Conservation (phyloP, 2,888 invertebrate species). For the Hirtodrosophila cameraria region DNA sequence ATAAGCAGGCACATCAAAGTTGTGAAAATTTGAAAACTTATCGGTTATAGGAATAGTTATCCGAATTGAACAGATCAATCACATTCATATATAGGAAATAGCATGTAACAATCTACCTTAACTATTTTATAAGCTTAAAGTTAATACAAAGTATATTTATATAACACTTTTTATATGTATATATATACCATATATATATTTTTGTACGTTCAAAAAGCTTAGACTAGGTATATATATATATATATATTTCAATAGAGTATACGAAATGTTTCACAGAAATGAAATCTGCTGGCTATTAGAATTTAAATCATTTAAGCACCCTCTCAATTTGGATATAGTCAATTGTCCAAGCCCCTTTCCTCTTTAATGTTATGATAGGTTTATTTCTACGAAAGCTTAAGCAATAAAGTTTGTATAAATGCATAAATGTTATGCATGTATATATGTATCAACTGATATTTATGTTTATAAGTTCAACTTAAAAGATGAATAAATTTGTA, state of each 20-base stretch:
- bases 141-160: slow-evolving; percentile 30
- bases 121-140: slow-evolving; percentile 13
- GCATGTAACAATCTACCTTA: slow-evolving; percentile 19
- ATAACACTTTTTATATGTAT: slow-evolving; percentile 11
- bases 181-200: slow-evolving; percentile 47
- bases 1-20: not conserved
- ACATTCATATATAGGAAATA: slow-evolving; percentile 24
- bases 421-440: not conserved
- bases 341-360: slow-evolving; percentile 27
- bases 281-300: slow-evolving; percentile 67
- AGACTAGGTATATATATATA: slow-evolving; percentile 8
- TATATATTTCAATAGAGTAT: slow-evolving; percentile 56
- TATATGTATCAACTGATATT: no score
- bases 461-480: no score
- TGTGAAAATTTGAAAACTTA: slow-evolving; percentile 13
- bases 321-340: slow-evolving; percentile 37
- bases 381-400: slow-evolving; percentile 8
- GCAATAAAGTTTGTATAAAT: slow-evolving; percentile 33
- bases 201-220: slow-evolving; percentile 39
- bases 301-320: slow-evolving; percentile 50
- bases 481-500: no score
- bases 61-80: slow-evolving; percentile 24
- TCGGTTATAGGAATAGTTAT: slow-evolving; percentile 4
- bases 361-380: slow-evolving; percentile 28
- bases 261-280: slow-evolving; percentile 76